A percentile compares a stretch with the other conserved stretches of the same genome.
These are phyloP conservation scores for Dysmachus trigonus DNA, from an alignment of 2,888 invertebrate genomes.

Conservation along the genomic window DNA sequence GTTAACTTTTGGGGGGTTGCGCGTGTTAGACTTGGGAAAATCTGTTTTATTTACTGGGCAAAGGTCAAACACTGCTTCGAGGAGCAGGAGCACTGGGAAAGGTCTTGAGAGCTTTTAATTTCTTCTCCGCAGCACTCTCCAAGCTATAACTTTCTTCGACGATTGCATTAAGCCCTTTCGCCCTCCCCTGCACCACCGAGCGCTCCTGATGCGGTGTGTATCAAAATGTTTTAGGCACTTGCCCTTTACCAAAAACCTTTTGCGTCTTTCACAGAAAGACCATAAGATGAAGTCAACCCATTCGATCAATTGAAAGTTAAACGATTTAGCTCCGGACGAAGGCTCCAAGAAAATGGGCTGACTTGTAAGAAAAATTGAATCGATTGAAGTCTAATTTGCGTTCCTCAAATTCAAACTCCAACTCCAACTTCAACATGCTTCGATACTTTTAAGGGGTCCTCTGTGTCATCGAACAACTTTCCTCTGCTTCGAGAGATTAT, in stretches of 20 bases:
- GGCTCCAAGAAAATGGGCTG: background rate
- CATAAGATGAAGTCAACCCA: background rate
- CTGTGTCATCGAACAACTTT: background rate
- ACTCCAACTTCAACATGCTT: background rate
- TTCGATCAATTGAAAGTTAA: constrained; percentile 6
- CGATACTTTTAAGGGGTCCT: background rate
- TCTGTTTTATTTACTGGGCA: background rate
- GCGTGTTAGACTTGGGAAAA: background rate
- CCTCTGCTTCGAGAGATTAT: background rate
- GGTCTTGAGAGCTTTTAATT: background rate
- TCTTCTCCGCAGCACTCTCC: background rate
- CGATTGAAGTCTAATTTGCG: constrained; percentile 32
- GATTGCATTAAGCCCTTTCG: background rate
- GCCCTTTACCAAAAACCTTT: background rate
- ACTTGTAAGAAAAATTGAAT: background rate
- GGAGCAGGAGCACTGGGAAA: background rate
- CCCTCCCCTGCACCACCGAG: background rate
- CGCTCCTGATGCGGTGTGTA: background rate
- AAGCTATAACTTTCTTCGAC: background rate
- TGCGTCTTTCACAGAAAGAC: background rate
- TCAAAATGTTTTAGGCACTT: background rate
- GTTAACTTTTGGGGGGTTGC: background rate
- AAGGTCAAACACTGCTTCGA: background rate
- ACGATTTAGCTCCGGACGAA: background rate
- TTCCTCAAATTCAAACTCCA: too few species aligned